Conservation (phyloP, 2,888 invertebrate genomes). For the Drosophila flavopinicola region DNA sequence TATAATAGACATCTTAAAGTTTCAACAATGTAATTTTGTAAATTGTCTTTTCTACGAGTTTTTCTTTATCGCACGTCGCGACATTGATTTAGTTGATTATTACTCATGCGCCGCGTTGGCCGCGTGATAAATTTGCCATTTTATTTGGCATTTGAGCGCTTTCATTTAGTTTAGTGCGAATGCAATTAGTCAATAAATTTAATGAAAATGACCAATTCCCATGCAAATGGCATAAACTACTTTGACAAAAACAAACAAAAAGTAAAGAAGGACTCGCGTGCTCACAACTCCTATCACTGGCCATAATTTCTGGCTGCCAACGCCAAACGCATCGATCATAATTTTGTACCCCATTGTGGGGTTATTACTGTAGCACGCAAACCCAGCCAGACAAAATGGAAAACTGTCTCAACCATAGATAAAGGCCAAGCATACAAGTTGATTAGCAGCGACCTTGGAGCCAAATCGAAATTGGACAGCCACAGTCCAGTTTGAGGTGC, state of each 20-base stretch:
- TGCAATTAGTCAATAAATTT: conserved; percentile 79
- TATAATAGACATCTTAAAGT: no score
- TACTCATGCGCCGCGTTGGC: conserved; percentile 26
- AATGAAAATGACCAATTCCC: conserved; percentile 69
- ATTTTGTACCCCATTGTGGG: conserved; percentile 5
- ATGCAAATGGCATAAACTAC: conserved; percentile 64
- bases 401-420: conserved; percentile 36
- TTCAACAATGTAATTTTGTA: no score
- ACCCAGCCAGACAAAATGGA: conserved; percentile 43
- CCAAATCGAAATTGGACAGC: conserved; percentile 1
- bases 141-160: conserved; percentile 66
- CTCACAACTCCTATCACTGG: conserved; percentile 53
- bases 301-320: conserved; percentile 64
- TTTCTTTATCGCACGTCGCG: conserved; percentile 7
- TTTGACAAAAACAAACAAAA: conserved; percentile 24
- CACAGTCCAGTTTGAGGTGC: conserved; percentile 17
- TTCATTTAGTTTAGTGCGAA: conserved; percentile 67
- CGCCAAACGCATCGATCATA: conserved; percentile 63
- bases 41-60: no score
- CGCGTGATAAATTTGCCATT: conserved; percentile 69
- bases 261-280: conserved; percentile 38
- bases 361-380: conserved; percentile 37
- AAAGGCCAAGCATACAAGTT: conserved; percentile 28
- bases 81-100: conserved; percentile 62
- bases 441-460: conserved; percentile 43